Conservation (phyloP, 2,113 vertebrate species). For the Ciconia stormi region DNA sequence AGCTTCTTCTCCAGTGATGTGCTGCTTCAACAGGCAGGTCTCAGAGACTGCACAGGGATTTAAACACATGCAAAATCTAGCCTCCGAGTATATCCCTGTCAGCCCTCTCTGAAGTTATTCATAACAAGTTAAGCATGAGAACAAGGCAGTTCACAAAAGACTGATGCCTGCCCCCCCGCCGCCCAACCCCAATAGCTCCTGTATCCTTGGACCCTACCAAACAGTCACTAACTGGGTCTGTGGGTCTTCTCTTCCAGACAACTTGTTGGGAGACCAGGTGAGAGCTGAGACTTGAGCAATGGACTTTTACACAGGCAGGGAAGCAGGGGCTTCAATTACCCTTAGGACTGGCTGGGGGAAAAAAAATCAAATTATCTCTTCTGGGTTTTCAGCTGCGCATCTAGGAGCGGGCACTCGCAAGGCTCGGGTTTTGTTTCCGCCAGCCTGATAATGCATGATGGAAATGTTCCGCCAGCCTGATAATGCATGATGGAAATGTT, state of each 20-base stretch:
- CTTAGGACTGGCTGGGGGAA: not conserved
- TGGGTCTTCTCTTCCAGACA: not conserved
- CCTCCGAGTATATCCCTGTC: not conserved
- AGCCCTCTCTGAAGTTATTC: not conserved
- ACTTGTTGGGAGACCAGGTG: not conserved
- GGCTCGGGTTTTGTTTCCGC: not conserved
- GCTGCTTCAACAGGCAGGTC: not conserved
- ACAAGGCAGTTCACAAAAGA: not conserved
- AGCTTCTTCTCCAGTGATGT: not conserved
- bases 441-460: not conserved
- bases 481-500: not conserved
- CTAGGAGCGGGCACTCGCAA: not conserved
- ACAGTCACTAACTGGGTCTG: not conserved
- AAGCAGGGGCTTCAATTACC: not conserved
- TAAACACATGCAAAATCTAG: accelerated
- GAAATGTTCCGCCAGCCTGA: not conserved
- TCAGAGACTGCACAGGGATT: not conserved
- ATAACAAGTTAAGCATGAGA: not conserved
- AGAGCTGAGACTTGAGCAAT: not conserved
- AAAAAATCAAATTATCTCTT: not conserved
- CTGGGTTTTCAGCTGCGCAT: not conserved
- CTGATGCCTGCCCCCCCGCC: not conserved
- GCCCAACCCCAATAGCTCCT: not conserved
- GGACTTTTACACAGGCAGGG: not conserved
- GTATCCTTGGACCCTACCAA: not conserved